Evolutionary conservation across 2,113 vertebrate species (phyloP).

Genomic region (Strix aluco): DNA sequence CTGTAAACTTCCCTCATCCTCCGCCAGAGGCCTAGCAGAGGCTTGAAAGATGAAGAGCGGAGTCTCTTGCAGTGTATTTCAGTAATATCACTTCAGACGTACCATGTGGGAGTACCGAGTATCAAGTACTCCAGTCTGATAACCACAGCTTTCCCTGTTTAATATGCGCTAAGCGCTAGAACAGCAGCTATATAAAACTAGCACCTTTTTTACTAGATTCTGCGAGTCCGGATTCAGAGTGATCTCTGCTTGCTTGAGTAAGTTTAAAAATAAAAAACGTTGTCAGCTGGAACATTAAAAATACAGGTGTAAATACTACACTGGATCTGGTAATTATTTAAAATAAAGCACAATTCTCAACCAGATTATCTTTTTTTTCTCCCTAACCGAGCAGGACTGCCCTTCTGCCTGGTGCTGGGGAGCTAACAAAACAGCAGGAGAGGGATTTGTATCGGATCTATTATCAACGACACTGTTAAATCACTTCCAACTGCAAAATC

Average conservation of each 20-base stretch:
- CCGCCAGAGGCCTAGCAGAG: background rate
- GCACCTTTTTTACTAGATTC: background rate
- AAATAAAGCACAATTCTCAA: background rate
- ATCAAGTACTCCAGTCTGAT: background rate
- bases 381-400: background rate
- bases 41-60: background rate
- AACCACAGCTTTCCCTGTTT: background rate
- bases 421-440: background rate
- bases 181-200: background rate
- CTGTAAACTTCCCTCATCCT: background rate
- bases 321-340: background rate
- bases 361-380: background rate
- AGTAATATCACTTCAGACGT: background rate
- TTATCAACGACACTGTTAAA: background rate
- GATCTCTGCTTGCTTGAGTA: background rate
- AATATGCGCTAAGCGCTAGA: background rate
- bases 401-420: background rate
- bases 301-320: background rate
- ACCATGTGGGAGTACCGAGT: background rate
- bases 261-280: background rate
- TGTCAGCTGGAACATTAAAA: background rate
- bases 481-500: background rate
- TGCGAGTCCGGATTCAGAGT: background rate
- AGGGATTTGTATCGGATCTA: background rate
- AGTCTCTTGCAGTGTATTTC: background rate